Conservation (phyloP, 2,888 invertebrate species). For the Drosophila cracens region DNA sequence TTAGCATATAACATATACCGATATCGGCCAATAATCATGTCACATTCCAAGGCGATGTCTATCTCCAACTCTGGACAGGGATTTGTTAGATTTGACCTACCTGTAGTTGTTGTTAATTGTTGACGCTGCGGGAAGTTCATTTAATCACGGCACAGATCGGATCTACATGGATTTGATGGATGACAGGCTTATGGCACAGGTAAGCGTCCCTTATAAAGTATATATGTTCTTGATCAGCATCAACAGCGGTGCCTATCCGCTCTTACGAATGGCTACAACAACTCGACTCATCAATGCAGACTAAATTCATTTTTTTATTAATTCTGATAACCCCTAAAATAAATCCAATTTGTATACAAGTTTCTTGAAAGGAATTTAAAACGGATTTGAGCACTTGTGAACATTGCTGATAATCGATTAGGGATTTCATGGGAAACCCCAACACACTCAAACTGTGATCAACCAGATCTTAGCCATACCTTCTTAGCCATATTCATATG, state of each 20-base stretch:
- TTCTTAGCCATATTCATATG: background rate
- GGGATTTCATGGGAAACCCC: background rate
- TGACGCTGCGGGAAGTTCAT: constrained; percentile 19
- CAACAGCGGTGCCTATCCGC: background rate
- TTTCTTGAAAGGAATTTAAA: background rate
- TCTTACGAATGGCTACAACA: background rate
- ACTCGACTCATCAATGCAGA: background rate
- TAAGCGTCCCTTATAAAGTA: background rate
- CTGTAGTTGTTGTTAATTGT: background rate
- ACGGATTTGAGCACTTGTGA: background rate
- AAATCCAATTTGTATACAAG: background rate
- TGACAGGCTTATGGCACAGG: background rate
- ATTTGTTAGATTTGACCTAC: constrained; percentile 9
- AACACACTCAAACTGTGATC: background rate
- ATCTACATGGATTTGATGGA: constrained; percentile 17
- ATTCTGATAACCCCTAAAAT: background rate
- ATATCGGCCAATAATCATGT: constrained; percentile 11
- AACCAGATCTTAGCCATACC: background rate
- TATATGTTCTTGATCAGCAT: background rate
- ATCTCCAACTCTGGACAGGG: constrained; percentile 35
- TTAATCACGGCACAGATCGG: background rate
- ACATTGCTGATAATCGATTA: background rate
- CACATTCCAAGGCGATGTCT: constrained; percentile 36
- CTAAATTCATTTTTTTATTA: background rate
- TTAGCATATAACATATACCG: background rate